Base-by-base conservation (phyloP, 2,888 invertebrate genomes). In the Fragum fragum region DNA sequence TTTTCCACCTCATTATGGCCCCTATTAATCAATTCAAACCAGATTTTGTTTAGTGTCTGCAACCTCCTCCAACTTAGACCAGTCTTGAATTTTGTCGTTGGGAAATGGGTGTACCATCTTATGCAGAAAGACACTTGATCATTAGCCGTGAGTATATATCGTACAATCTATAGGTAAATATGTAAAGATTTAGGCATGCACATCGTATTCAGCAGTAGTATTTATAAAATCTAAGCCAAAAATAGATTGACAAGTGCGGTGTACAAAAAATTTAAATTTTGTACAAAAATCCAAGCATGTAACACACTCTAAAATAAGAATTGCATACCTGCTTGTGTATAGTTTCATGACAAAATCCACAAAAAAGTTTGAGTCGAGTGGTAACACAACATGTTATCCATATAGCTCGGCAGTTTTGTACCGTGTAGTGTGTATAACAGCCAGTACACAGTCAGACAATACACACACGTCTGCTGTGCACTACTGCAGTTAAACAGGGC, bases 381-480 rank as follows among this genome's bases (percentile, higher is more conserved):
- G n/a, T 14, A 47, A n/a, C 47, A 47, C 47, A 47, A 47, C 47
- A 47, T 47, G 47, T 47, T 47, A 47, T 47, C 47, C 14, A 16
- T 47, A 47, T 9, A 47, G 47, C 47, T 47, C 14, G 47, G 2
- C n/a, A 14, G 47, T 47, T 18, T 14, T 5, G 18, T 47, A 5
- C 2, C 3, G 47, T 47, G 47, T 47, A n/a, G 14, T 9, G 47
- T 47, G 47, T 47, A 14, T 18, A 9, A 47, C 47, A 61, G 18
- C 32, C 42, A 42, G 21, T 66, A 66, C 66, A 66, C 66, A 42
- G 18, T 14, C 66, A 66, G 66, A 66, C 66, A 66, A 66, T 42
- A 42, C 57, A 66, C 63, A 63, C 66, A 66, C 66, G 66, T 66
- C 66, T 66, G 66, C 66, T 66, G 66, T 66, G 66, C 66, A 66